Percentiles rank a stretch among this genome's conserved stretches.
phyloP scores from a whole-genome alignment of 2,113 vertebrate species.

The Cyanoramphus novaezelandiae region DNA sequence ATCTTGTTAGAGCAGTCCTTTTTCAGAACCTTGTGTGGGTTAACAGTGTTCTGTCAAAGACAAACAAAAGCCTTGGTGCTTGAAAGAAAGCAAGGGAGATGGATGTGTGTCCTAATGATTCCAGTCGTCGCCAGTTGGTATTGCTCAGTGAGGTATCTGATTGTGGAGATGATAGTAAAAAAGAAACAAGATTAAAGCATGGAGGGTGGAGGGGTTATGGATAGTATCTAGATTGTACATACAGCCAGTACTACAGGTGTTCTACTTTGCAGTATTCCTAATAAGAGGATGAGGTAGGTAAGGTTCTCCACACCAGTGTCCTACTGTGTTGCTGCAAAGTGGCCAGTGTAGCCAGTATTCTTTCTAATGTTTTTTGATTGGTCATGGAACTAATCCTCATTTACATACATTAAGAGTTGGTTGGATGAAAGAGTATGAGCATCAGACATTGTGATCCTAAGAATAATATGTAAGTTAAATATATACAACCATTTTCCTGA shows the following conservation, averaged over 20 bases:
- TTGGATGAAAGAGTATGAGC: background rate
- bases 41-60: background rate
- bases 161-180: background rate
- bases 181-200: background rate
- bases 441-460: background rate
- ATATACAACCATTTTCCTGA: background rate
- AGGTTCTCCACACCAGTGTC: background rate
- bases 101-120: background rate
- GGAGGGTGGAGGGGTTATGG: background rate
- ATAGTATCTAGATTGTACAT: background rate
- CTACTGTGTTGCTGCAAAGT: background rate
- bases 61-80: fast-evolving
- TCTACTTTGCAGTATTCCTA: background rate
- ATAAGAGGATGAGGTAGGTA: background rate
- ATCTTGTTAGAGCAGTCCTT: background rate
- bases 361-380: background rate
- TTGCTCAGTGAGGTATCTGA: background rate
- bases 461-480: background rate
- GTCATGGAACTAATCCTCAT: background rate
- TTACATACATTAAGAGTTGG: background rate
- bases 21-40: fast-evolving
- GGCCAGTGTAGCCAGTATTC: background rate
- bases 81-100: background rate
- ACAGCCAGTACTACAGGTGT: background rate
- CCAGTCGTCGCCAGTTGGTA: background rate